These are phyloP conservation scores for Tortricodes alternella DNA, from an alignment of 2,888 invertebrate species.

Conservation along the genomic window DNA sequence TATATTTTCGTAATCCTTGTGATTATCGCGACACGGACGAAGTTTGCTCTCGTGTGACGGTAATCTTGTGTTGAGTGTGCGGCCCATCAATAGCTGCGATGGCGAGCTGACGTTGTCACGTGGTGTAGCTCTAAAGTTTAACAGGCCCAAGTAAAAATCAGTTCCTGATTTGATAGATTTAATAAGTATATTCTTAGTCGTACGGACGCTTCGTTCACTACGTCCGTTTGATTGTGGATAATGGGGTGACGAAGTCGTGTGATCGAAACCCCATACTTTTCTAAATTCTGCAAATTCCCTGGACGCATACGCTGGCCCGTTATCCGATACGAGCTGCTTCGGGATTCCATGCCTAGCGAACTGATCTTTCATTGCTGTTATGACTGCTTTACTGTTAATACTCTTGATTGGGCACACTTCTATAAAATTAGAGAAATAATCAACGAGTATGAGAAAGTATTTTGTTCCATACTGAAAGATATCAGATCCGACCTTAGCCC, in stretches of 20 bases:
- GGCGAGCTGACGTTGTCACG: slow-evolving; percentile 24
- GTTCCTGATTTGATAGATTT: slow-evolving; percentile 16
- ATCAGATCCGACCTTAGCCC: slow-evolving; percentile 34
- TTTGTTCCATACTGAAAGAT: slow-evolving; percentile 33
- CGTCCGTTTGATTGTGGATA: slow-evolving; percentile 32
- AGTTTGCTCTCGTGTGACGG: slow-evolving; percentile 18
- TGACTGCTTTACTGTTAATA: slow-evolving; percentile 1
- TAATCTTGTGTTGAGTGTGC: slow-evolving; percentile 29
- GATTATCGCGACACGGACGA: slow-evolving; percentile 10
- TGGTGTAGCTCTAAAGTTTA: slow-evolving; percentile 30
- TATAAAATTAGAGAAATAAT: slow-evolving; percentile 36
- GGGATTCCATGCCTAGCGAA: slow-evolving; percentile 35
- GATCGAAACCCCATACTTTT: slow-evolving; percentile 26
- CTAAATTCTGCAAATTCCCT: slow-evolving; percentile 31
- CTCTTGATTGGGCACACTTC: slow-evolving; percentile 24
- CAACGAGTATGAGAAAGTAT: slow-evolving; percentile 33
- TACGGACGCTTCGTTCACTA: slow-evolving; percentile 31
- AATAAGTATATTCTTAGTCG: slow-evolving; percentile 28
- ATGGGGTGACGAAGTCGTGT: slow-evolving; percentile 28
- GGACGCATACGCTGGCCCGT: slow-evolving; percentile 31
- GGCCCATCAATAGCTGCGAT: slow-evolving; percentile 33
- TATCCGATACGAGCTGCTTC: slow-evolving; percentile 34
- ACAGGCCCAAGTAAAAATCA: slow-evolving; percentile 31
- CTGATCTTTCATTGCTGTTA: slow-evolving; percentile 30
- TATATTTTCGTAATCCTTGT: not conserved